Percentiles rank a stretch among this genome's conserved stretches.
Evolutionary conservation across 2,797 vertebrate species (phyloP).

Genomic region (Parauchenoglanis ngamensis): DNA sequence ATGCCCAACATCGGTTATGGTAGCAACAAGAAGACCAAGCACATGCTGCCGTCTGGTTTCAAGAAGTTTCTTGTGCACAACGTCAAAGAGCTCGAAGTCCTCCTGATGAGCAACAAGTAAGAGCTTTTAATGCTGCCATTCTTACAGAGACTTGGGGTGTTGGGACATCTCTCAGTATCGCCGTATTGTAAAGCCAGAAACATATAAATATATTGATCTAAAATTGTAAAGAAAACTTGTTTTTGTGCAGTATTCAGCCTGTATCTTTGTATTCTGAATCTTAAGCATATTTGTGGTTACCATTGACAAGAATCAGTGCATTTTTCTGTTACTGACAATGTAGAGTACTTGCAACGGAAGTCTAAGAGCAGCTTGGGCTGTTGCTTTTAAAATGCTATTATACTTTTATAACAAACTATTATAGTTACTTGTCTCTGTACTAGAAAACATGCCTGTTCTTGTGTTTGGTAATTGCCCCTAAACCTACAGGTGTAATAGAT

Average conservation of each 20-base stretch:
- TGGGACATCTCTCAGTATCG: not conserved
- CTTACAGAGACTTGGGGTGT: not conserved
- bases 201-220: not conserved
- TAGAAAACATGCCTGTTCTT: not conserved
- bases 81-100: conserved; percentile 93
- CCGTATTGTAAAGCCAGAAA: too few species aligned
- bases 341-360: not conserved
- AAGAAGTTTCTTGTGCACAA: conserved; percentile 97
- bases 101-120: conserved; percentile 99
- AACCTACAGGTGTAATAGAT: not conserved
- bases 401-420: not conserved
- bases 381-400: not conserved
- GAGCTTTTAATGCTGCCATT: conserved; percentile 45
- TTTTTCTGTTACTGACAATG: not conserved
- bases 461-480: not conserved
- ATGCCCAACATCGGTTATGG: conserved; percentile 99
- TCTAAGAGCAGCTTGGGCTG: not conserved
- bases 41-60: conserved; percentile 95
- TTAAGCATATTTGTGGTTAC: not conserved
- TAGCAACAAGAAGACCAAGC: conserved; percentile 97
- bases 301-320: not conserved
- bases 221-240: not conserved
- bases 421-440: too few species aligned
- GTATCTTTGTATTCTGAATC: not conserved
- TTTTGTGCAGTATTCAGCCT: not conserved